Conservation (phyloP, 2,888 invertebrate genomes). For the Drosophila ezoana region DNA sequence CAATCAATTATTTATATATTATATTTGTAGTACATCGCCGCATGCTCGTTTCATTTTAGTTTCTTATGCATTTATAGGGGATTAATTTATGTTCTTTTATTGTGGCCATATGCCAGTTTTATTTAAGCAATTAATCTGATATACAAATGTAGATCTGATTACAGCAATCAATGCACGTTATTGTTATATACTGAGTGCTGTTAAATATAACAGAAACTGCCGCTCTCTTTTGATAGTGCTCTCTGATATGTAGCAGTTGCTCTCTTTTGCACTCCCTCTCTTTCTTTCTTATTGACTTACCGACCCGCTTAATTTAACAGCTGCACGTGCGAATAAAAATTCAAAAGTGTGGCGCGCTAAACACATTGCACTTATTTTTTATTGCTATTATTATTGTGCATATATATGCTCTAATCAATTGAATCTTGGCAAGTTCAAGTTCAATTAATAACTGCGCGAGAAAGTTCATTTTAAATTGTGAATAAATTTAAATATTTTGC, state of each 20-base stretch:
- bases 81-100: background rate
- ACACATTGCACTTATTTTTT: too few species aligned
- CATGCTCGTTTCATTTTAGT: too few species aligned
- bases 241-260: background rate
- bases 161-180: background rate
- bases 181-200: background rate
- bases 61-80: too few species aligned
- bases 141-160: background rate
- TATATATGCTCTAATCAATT: conserved; percentile 7
- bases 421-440: conserved; percentile 21
- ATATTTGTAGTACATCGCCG: too few species aligned
- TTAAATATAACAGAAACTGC: background rate
- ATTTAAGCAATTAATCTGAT: too few species aligned
- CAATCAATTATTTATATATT: too few species aligned
- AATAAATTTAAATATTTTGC: background rate
- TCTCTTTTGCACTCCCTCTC: conserved; percentile 2
- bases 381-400: conserved; percentile 2
- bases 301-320: conserved; percentile 8
- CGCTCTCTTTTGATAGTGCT: background rate
- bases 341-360: conserved; percentile 1
- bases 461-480: background rate
- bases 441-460: conserved; percentile 1
- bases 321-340: conserved; percentile 22
- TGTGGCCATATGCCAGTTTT: too few species aligned
- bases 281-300: conserved; percentile 4